Base-by-base conservation (phyloP, 2,888 invertebrate genomes). In the Imbricaverruca yamaguchii region DNA sequence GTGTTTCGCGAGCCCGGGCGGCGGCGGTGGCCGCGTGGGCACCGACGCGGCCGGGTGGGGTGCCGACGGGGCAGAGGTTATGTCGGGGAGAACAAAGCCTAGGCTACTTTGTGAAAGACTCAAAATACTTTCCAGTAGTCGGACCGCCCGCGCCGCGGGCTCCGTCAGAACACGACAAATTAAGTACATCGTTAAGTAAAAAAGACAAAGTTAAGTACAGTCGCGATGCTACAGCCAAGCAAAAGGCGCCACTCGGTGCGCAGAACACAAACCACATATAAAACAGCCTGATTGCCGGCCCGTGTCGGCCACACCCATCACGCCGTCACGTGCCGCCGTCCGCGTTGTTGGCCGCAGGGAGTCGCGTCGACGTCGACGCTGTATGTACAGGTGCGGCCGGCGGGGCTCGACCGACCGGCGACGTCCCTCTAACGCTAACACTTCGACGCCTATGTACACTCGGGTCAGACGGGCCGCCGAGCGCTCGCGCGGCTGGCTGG, bases 101-200 rank as follows among this genome's bases (percentile, higher is more conserved):
- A 74, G 61, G 74, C 74, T 74, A 74, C 74, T 74, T 74, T 74
- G 74, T 74, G 74, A 74, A 74, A 74, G 74, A 74, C 74, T 74
- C 55, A 74, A 74, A 74, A 74, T 74, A 74, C 74, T 74, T 74
- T 53, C 4, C 74, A 74, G 74, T 18, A 21, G 74, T 21, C 53
- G 74, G 55, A 13, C 55, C 21, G 7, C 39, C 53, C 74, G 55
- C 15, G 12, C 59, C 59, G 74, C 10, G 21, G 55, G 55, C 74
- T 53, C 15, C 55, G 15, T 53, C 74, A 9, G n/a, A 55, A 13
- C 74, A 55, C 18, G 53, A 74, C 55, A 74, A 74, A 74, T 74
- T 74, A 74, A 74, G 74, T 55, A 74, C 74, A 55, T 74, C 55
- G 74, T 74, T 74, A 74, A 55, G 74, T 74, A 53, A 74, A 74